phyloP scores from a whole-genome alignment of 2,888 invertebrate species.

The Pseudococcus longispinus region DNA sequence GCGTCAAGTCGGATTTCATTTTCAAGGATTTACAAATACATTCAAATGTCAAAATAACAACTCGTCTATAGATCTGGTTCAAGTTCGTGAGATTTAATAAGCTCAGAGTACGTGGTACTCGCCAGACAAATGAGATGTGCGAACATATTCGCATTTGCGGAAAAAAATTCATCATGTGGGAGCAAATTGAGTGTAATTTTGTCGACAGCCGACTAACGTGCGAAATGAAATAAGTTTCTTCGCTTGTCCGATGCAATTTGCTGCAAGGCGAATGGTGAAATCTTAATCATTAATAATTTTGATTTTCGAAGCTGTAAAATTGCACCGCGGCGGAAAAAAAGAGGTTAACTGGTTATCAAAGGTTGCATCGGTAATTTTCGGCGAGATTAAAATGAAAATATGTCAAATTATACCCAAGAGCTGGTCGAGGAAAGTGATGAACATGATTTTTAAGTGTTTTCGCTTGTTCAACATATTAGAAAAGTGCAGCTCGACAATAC shows the following conservation, averaged over 20 bases:
- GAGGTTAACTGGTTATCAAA: background rate
- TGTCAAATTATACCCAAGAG: background rate
- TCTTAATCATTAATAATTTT: background rate
- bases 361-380: background rate
- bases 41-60: constrained; percentile 34
- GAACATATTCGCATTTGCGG: background rate
- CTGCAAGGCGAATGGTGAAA: background rate
- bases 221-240: background rate
- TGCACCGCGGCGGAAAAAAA: background rate
- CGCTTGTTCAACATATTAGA: background rate
- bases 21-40: constrained; percentile 11
- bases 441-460: background rate
- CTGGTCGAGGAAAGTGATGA: background rate
- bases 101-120: background rate
- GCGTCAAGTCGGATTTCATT: background rate
- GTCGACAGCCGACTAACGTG: background rate
- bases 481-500: background rate
- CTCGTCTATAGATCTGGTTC: constrained; percentile 25
- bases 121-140: background rate
- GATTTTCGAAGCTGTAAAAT: background rate
- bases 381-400: background rate
- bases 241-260: background rate
- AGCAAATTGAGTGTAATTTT: background rate
- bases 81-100: constrained; percentile 15
- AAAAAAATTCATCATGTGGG: background rate